These are phyloP conservation scores for Agapostemon virescens DNA, from an alignment of 2,888 invertebrate species.

Conservation along the genomic window DNA sequence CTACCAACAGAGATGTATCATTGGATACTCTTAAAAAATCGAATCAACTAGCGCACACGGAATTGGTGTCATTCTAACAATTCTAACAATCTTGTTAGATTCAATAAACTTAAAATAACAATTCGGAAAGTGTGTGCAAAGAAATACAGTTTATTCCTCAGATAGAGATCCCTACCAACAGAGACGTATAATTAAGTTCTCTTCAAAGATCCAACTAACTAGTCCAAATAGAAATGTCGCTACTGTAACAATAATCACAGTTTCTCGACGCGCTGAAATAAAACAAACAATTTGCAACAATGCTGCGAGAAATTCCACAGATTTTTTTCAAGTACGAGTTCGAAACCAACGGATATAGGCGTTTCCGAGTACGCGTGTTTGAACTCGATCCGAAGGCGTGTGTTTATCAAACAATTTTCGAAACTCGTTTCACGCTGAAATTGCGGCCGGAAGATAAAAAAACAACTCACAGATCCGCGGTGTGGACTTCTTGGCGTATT, in stretches of 20 bases:
- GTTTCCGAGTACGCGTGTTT: neutral
- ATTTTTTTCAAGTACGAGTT: neutral
- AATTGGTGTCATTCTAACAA: neutral
- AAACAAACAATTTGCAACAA: neutral
- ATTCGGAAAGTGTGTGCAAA: too few species aligned
- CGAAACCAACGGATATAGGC: neutral
- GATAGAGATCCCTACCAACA: too few species aligned
- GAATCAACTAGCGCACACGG: neutral
- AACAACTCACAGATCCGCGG: neutral
- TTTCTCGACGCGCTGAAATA: neutral
- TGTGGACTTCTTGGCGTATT: constrained; percentile 18
- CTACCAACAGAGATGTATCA: too few species aligned
- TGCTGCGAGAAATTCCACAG: neutral
- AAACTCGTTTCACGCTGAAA: neutral
- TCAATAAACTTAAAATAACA: too few species aligned
- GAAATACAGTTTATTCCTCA: too few species aligned
- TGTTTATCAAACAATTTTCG: constrained; percentile 9
- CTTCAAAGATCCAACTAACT: neutral
- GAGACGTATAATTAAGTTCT: too few species aligned
- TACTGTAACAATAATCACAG: neutral
- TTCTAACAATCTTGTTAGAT: too few species aligned
- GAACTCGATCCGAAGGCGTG: neutral
- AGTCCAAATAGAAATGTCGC: neutral
- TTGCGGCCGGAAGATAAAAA: neutral
- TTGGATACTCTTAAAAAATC: neutral